These are phyloP conservation scores for Pyrocoelia pectoralis DNA, from an alignment of 2,888 invertebrate species.

Conservation along the genomic window DNA sequence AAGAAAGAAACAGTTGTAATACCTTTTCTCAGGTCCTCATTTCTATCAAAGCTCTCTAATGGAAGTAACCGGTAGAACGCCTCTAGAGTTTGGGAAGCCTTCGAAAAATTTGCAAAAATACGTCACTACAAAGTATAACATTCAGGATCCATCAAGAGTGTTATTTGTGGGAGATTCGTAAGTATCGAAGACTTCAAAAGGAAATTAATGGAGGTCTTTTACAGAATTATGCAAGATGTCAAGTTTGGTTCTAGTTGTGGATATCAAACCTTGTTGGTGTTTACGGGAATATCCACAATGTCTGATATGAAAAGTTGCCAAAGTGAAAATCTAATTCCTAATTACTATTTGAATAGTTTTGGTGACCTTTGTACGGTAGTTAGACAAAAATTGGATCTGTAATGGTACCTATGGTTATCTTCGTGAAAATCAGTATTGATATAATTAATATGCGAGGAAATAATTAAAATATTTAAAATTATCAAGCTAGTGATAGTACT, in stretches of 20 bases:
- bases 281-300: conserved; percentile 65
- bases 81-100: conserved; percentile 64
- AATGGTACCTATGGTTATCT: not conserved
- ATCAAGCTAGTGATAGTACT: too few relatives aligned
- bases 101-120: conserved; percentile 59
- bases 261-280: conserved; percentile 76
- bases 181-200: conserved; percentile 48
- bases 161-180: conserved; percentile 87
- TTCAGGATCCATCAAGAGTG: conserved; percentile 69
- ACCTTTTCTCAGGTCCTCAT: conserved; percentile 56
- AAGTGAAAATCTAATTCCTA: conserved; percentile 61
- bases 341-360: conserved; percentile 58
- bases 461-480: too few relatives aligned
- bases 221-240: conserved; percentile 80
- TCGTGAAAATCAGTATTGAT: too few relatives aligned
- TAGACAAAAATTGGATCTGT: not conserved
- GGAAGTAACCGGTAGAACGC: conserved; percentile 56
- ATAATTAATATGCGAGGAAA: too few relatives aligned
- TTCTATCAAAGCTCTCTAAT: conserved; percentile 60
- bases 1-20: not conserved
- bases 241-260: conserved; percentile 75
- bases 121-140: conserved; percentile 65
- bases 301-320: conserved; percentile 49
- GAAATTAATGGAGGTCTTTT: conserved; percentile 42
- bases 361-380: conserved; percentile 39